These are phyloP conservation scores for Eurytoma californica DNA, from an alignment of 2,888 invertebrate species.

Conservation along the genomic window DNA sequence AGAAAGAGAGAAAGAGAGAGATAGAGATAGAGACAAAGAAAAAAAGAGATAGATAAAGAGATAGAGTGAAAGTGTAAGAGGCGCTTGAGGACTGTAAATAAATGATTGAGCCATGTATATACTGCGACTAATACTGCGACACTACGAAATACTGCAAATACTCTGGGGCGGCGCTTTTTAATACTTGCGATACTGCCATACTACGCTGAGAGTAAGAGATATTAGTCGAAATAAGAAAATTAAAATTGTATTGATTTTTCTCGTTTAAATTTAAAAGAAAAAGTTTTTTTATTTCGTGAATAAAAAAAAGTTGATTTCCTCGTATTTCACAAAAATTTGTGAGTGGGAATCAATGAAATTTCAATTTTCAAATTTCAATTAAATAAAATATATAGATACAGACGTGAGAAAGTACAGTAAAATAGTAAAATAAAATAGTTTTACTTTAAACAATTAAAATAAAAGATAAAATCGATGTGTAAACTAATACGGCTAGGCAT, in stretches of 20 bases:
- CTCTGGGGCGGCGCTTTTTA: conserved; percentile 37
- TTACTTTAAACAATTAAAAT: conserved; percentile 25
- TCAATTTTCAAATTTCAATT: conserved; percentile 17
- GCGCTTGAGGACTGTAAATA: conserved; percentile 33
- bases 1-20: conserved; percentile 5
- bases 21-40: conserved; percentile 15
- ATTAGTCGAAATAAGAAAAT: conserved; percentile 45
- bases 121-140: conserved; percentile 51
- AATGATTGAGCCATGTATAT: conserved; percentile 41
- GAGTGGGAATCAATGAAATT: background rate
- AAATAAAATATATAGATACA: background rate
- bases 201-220: conserved; percentile 42
- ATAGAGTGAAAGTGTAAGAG: conserved; percentile 30
- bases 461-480: background rate
- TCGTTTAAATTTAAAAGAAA: too few relatives aligned
- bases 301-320: background rate
- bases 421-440: conserved; percentile 22
- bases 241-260: background rate
- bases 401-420: conserved; percentile 2
- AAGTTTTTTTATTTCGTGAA: too few relatives aligned
- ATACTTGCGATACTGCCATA: conserved; percentile 39
- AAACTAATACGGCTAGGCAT: conserved; percentile 50
- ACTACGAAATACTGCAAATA: conserved; percentile 52
- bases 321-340: background rate
- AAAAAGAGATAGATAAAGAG: conserved; percentile 16